Conservation (phyloP, 2,113 vertebrate genomes). For the Sapayoa aenigma region DNA sequence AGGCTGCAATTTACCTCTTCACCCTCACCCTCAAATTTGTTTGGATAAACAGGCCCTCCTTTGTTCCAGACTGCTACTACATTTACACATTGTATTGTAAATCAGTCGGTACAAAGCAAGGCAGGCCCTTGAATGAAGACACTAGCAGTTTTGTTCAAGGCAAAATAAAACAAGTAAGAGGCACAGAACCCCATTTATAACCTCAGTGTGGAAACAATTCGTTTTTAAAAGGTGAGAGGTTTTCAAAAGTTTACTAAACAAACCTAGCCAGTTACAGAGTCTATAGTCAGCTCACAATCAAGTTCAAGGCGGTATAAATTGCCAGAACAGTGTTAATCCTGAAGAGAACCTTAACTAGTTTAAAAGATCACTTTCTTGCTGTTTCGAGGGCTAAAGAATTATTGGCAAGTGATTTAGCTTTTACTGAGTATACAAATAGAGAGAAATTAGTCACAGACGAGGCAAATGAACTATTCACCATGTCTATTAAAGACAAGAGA, state of each 20-base stretch:
- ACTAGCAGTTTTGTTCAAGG: constrained; percentile 45
- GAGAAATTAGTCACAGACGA: constrained; percentile 44
- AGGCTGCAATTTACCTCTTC: constrained; percentile 51
- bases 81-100: constrained; percentile 48
- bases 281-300: neutral
- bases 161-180: constrained; percentile 20
- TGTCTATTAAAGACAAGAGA: constrained; percentile 19
- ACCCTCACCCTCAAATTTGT: constrained; percentile 44
- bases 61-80: constrained; percentile 45
- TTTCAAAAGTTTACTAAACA: constrained; percentile 57
- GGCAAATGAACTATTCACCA: neutral
- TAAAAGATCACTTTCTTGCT: neutral
- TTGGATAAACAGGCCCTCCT: constrained; percentile 55
- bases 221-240: constrained; percentile 55
- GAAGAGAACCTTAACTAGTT: neutral
- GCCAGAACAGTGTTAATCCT: neutral
- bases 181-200: constrained; percentile 33
- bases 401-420: constrained; percentile 19
- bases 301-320: constrained; percentile 13
- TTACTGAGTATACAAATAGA: constrained; percentile 17
- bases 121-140: constrained; percentile 24
- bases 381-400: constrained; percentile 22
- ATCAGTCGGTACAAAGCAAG: constrained; percentile 21
- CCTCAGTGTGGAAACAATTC: neutral
- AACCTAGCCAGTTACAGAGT: constrained; percentile 1